A percentile compares a stretch with the other conserved stretches of the same genome.
Evolutionary conservation across 2,113 vertebrate species (phyloP).

Genomic region (Lutjanus erythropterus): DNA sequence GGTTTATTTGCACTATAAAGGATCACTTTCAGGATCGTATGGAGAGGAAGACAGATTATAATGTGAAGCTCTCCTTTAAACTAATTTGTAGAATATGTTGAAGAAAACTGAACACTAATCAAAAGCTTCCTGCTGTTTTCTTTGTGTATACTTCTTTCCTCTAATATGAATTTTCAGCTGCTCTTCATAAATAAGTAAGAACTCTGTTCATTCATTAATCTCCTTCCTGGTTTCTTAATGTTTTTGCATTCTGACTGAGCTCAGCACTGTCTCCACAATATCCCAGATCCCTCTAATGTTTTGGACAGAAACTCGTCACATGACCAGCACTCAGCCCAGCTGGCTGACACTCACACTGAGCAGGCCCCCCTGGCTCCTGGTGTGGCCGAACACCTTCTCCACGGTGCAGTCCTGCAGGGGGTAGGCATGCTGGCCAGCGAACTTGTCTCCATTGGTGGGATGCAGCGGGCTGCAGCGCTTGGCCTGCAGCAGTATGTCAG

Average conservation of each 20-base stretch:
- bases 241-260: neutral
- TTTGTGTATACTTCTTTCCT: neutral
- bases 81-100: neutral
- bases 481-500: constrained; percentile 90
- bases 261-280: neutral
- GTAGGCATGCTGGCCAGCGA: constrained; percentile 77
- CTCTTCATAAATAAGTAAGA: neutral
- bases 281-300: neutral
- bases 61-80: neutral
- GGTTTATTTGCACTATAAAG: neutral
- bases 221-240: neutral
- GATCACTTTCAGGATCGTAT: neutral
- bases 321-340: neutral
- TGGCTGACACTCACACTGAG: constrained; percentile 75
- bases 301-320: neutral
- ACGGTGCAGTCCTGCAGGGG: constrained; percentile 89
- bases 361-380: constrained; percentile 84
- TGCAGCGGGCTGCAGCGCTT: constrained; percentile 86
- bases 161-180: neutral
- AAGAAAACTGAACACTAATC: neutral
- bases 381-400: constrained; percentile 89
- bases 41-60: neutral
- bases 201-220: no score
- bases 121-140: neutral
- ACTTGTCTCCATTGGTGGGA: constrained; percentile 82